phyloP scores from a whole-genome alignment of 1,140 invertebrate species.

The Aphidius gifuensis region DNA sequence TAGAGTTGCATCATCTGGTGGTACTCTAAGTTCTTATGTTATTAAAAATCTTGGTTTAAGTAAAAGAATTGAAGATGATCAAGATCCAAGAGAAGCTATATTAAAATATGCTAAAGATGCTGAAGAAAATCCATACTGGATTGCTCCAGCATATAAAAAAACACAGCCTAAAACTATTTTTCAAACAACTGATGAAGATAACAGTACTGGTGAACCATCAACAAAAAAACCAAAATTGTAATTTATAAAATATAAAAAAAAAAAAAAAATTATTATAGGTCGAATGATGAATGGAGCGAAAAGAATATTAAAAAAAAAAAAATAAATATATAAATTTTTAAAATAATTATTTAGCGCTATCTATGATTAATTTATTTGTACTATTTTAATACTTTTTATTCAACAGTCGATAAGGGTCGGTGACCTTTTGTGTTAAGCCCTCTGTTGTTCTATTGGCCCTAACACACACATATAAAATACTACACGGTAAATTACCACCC shows the following conservation, averaged over 20 bases:
- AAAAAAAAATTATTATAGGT: too few relatives aligned
- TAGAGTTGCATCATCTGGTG: slow-evolving; percentile 91
- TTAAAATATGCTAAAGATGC: slow-evolving; percentile 96
- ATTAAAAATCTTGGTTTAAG: slow-evolving; percentile 91
- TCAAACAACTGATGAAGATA: slow-evolving; percentile 62
- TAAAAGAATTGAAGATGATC: slow-evolving; percentile 92
- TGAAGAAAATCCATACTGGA: slow-evolving; percentile 96
- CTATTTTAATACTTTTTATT: too few relatives aligned
- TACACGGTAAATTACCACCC: too few relatives aligned
- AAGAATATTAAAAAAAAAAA: too few relatives aligned
- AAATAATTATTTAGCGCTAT: too few relatives aligned
- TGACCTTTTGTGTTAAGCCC: too few relatives aligned
- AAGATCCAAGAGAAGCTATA: slow-evolving; percentile 95
- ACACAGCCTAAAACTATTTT: slow-evolving; percentile 82
- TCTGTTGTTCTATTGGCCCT: too few relatives aligned
- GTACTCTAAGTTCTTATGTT: slow-evolving; percentile 95
- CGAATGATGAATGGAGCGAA: too few relatives aligned
- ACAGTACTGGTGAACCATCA: slow-evolving; percentile 24
- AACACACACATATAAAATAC: too few relatives aligned
- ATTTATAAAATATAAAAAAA: neutral
- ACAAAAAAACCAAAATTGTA: slow-evolving; percentile 22
- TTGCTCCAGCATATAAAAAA: slow-evolving; percentile 84
- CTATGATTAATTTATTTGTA: too few relatives aligned
- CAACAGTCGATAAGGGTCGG: too few relatives aligned
- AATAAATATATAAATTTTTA: too few relatives aligned